A percentile compares a stretch with the other conserved stretches of the same genome.
phyloP scores from a whole-genome alignment of 2,888 invertebrate genomes.

The Parthenolecanium corni region DNA sequence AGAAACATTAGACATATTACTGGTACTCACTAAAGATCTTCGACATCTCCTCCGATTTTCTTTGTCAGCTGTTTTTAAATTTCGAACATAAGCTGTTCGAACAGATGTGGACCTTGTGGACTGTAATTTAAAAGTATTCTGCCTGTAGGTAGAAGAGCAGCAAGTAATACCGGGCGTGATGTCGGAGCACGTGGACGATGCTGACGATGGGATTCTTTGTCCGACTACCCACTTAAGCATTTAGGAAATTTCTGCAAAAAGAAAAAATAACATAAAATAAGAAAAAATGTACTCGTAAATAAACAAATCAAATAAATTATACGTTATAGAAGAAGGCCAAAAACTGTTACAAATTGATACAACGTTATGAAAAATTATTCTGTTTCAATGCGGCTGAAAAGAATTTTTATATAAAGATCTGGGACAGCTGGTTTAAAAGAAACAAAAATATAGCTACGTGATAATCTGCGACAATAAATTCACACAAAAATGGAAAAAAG shows the following conservation, averaged over 20 bases:
- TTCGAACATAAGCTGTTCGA: conserved; percentile 17
- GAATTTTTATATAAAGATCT: background rate
- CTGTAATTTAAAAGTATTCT: conserved; percentile 12
- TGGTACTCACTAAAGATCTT: conserved; percentile 14
- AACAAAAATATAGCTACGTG: background rate
- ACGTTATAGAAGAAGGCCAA: background rate
- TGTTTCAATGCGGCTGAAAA: background rate
- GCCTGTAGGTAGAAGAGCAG: conserved; percentile 19
- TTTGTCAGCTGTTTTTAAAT: conserved; percentile 16
- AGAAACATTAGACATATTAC: too few species aligned
- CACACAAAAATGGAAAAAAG: background rate
- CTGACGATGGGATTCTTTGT: conserved; percentile 30
- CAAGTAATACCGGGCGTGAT: conserved; percentile 21
- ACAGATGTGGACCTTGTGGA: background rate
- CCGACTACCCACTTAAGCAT: conserved; percentile 37
- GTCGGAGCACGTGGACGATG: conserved; percentile 23
- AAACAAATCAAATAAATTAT: background rate
- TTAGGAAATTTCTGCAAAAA: conserved; percentile 14
- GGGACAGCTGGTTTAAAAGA: background rate
- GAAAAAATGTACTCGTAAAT: conserved; percentile 9
- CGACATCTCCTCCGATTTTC: conserved; percentile 19
- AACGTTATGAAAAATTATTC: background rate
- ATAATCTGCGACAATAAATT: conserved; percentile 8
- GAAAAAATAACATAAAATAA: conserved; percentile 2
- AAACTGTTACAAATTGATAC: conserved; percentile 6